Evolutionary conservation across 2,888 invertebrate genomes (phyloP).

Genomic region (Mesorhabditis belari): DNA sequence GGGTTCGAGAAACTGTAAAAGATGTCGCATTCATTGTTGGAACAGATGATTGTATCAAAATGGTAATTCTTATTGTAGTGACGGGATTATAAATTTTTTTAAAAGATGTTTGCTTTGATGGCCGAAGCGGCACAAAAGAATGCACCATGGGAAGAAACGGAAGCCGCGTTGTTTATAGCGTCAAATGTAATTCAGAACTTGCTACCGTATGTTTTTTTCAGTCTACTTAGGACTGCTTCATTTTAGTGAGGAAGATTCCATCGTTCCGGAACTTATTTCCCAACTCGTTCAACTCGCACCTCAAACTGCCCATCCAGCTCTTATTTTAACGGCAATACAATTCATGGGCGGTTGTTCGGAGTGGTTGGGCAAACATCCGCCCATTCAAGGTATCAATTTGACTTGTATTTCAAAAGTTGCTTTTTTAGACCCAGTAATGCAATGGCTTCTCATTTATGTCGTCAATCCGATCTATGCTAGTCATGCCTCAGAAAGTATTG

Average conservation of each 20-base stretch:
- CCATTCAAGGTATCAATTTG: conserved; percentile 63
- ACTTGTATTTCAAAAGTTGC: not conserved
- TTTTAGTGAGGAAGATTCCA: conserved; percentile 77
- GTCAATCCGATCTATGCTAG: conserved; percentile 12
- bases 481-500: conserved; percentile 23
- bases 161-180: conserved; percentile 86
- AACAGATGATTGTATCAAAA: conserved; percentile 75
- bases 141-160: conserved; percentile 75
- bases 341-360: conserved; percentile 66
- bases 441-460: conserved; percentile 28
- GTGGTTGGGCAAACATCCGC: conserved; percentile 83
- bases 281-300: conserved; percentile 77
- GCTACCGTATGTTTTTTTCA: conserved; percentile 69
- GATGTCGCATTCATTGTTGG: conserved; percentile 94
- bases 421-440: conserved; percentile 25
- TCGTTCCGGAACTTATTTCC: conserved; percentile 85
- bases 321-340: conserved; percentile 73
- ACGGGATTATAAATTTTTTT: conserved; percentile 5
- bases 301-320: conserved; percentile 73
- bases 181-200: conserved; percentile 72
- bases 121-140: conserved; percentile 6
- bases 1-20: conserved; percentile 73
- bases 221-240: conserved; percentile 4
- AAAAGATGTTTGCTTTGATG: conserved; percentile 63
- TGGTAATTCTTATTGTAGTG: conserved; percentile 6